Conservation (phyloP, 2,888 invertebrate species). For the Cheilosia variabilis region DNA sequence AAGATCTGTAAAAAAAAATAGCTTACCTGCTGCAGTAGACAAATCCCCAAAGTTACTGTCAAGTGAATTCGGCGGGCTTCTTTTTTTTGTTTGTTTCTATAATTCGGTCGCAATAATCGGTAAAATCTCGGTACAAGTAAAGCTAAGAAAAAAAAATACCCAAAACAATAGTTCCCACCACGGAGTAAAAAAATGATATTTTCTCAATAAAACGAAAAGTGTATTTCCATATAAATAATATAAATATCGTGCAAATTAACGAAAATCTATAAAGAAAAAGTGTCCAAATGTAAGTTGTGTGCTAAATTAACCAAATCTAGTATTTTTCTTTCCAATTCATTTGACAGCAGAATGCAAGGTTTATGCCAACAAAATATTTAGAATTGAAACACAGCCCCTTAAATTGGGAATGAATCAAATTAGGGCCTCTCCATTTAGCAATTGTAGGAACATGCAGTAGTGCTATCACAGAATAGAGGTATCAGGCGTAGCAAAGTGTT, state of each 20-base stretch:
- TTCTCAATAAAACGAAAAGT: slow-evolving; percentile 36
- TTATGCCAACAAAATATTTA: slow-evolving; percentile 25
- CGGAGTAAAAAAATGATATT: slow-evolving; percentile 38
- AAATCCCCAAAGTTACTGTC: slow-evolving; percentile 33
- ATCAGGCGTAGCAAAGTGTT: slow-evolving; percentile 38
- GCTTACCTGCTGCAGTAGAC: neutral
- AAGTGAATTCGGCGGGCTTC: slow-evolving; percentile 48
- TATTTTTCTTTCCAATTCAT: slow-evolving; percentile 65
- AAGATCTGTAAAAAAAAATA: slow-evolving; percentile 10
- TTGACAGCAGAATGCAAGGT: slow-evolving; percentile 48
- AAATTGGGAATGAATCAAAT: slow-evolving; percentile 70
- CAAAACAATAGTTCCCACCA: slow-evolving; percentile 44
- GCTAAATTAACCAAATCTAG: slow-evolving; percentile 32
- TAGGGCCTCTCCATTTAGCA: slow-evolving; percentile 45
- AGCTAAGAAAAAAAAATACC: slow-evolving; percentile 10
- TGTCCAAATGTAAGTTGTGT: slow-evolving; percentile 49
- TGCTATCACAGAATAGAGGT: slow-evolving; percentile 24
- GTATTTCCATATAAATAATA: slow-evolving; percentile 41
- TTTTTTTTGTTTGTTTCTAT: slow-evolving; percentile 18
- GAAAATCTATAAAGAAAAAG: slow-evolving; percentile 39
- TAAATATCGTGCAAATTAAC: slow-evolving; percentile 45
- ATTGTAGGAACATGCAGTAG: slow-evolving; percentile 35
- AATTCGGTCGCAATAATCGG: slow-evolving; percentile 19
- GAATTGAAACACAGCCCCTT: slow-evolving; percentile 5
- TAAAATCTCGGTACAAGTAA: neutral